phyloP scores from a whole-genome alignment of 2,113 vertebrate species.

The Brienomyrus brachyistius region DNA sequence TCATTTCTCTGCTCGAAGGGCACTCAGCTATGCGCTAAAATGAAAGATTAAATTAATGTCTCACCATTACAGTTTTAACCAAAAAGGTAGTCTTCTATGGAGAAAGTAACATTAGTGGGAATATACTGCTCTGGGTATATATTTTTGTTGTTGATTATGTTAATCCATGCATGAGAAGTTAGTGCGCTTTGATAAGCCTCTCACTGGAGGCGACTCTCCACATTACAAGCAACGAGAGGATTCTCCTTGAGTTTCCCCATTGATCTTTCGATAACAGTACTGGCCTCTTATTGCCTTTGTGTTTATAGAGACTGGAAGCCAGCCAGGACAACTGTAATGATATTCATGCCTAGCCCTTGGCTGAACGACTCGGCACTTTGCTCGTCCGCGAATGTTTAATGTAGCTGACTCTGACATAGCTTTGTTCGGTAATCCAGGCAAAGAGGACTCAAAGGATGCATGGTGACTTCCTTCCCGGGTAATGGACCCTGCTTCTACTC shows the following conservation, averaged over 20 bases:
- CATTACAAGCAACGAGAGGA: neutral
- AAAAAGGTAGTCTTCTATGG: neutral
- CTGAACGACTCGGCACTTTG: neutral
- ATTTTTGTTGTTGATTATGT: conserved; percentile 10
- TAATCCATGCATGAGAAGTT: conserved; percentile 15
- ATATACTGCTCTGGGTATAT: neutral
- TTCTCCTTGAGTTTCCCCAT: conserved; percentile 6
- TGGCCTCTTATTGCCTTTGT: neutral
- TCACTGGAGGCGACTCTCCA: neutral
- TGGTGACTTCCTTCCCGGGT: neutral
- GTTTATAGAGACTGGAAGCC: neutral
- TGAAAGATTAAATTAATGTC: neutral
- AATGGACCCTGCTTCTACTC: neutral
- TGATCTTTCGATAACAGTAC: neutral
- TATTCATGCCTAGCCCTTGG: neutral
- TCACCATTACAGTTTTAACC: neutral
- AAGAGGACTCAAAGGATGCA: neutral
- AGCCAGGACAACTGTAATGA: neutral
- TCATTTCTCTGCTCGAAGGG: neutral
- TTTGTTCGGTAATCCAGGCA: neutral
- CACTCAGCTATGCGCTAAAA: neutral
- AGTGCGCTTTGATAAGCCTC: conserved; percentile 2
- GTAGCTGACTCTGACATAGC: neutral
- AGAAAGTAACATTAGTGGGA: neutral
- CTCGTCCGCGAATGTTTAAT: neutral